Evolutionary conservation across 2,113 vertebrate genomes (phyloP).

Genomic region (Rattus norvegicus): GRCr8 NC_086028.1:31576001-31576500

Average conservation of each 20-base stretch:
- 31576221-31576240: background rate
- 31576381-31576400: background rate
- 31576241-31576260: background rate
- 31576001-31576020: background rate
- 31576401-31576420: background rate
- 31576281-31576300: background rate
- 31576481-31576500: background rate
- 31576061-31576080: background rate
- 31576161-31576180: too few species aligned
- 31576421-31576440: too few species aligned
- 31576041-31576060: background rate
- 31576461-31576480: background rate
- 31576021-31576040: too few species aligned
- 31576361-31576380: background rate
- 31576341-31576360: background rate
- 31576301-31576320: background rate
- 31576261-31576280: background rate
- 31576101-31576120: background rate
- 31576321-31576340: background rate
- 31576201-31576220: background rate
- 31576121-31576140: background rate
- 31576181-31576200: background rate
- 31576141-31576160: background rate
- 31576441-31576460: background rate
- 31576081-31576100: background rate